Evolutionary conservation across 2,888 invertebrate genomes (phyloP), one percentile per base, ranked within the genome.

Genomic region (Aricia artaxerxes): DNA sequence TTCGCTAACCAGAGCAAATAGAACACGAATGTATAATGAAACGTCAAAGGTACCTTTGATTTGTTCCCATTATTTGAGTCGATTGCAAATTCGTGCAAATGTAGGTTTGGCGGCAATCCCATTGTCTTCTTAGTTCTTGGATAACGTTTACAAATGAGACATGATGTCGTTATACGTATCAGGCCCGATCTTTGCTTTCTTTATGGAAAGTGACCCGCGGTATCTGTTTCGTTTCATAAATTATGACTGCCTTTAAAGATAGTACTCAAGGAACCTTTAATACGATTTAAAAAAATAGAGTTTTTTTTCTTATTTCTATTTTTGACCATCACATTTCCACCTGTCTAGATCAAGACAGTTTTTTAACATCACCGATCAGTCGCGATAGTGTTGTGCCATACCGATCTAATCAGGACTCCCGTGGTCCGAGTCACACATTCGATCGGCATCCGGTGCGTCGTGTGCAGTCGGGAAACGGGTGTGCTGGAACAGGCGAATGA

Each of bases 361-460:
- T 49, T 57, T 49, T 49, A 49, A 49, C 9, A 49, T 9, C 24
- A 24, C 49, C 9, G 49, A 9, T 49, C 9, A 49, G 2, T 49
- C 9, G 2, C 2, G 49, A 49, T 49, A 49, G 49, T 49, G 49
- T 49, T 57, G 69, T 69, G 69, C 69, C 69, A 69, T 69, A 75
- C 75, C 49, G 75, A 75, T 75, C 49, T 75, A 75, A 75, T 75
- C 75, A 76, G 76, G 57, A 57, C 57, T 53, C 57, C 76, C 76
- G 57, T 76, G 57, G 76, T 31, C 31, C 76, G 57, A 35, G 76
- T 76, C 76, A 76, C 76, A 76, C 76, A 53, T 81, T 78, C 53
- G 31, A 81, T 83, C 38, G 79, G 81, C 79, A 84, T 85, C 84
- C 84, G 83, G 85, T 83, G 69, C 80, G 80, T 82, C 81, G 80